Evolutionary conservation across 2,113 vertebrate genomes (phyloP), one percentile per base, ranked within the genome.

Genomic region (Centropus bengalensis): DNA sequence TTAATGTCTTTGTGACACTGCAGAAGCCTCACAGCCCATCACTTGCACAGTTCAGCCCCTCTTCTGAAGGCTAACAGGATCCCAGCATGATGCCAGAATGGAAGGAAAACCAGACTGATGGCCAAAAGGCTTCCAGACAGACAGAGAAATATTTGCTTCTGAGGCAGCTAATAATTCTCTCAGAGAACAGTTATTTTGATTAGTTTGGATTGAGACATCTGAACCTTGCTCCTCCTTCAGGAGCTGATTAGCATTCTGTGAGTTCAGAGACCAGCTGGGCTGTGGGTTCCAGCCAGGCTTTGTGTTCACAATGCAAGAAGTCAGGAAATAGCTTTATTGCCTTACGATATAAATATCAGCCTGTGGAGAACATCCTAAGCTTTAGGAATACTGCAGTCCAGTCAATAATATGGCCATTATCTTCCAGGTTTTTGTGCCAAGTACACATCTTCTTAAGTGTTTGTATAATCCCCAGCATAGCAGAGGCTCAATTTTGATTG

Each of bases 251-350:
- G 91, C 3, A 2, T 75, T 69, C 74, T n/a, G 36, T 84, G 94
- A 95, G 89, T 89, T 91, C 91, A 80, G 77, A 79, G 73, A 95
- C 73, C 92, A 94, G 94, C 89, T 91, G 92, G 80, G 88, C 71
- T 85, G 55, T 62, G 78, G 42, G 82, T 86, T 95, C 55, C 87
- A 91, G 93, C 75, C 82, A 94, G 85, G 47, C 51, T 75, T 66
- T 78, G 23, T n/a, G 36, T 63, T 94, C 85, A 80, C 30, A 36
- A 56, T 71, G 89, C 64, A 91, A 91, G 85, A 93, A 88, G 71
- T 77, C 89, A 96, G 95, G 93, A 96, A 96, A 86, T 78, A 42
- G 82, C 64, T 94, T 94, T 93, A 91, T 91, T 91, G 85, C 94
- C 45, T 67, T 80, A 69, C 74, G 86, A 94, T 89, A 89, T 88